These are phyloP conservation scores for Diorhabda carinulata DNA, from an alignment of 1,140 invertebrate species.

Conservation along the genomic window DNA sequence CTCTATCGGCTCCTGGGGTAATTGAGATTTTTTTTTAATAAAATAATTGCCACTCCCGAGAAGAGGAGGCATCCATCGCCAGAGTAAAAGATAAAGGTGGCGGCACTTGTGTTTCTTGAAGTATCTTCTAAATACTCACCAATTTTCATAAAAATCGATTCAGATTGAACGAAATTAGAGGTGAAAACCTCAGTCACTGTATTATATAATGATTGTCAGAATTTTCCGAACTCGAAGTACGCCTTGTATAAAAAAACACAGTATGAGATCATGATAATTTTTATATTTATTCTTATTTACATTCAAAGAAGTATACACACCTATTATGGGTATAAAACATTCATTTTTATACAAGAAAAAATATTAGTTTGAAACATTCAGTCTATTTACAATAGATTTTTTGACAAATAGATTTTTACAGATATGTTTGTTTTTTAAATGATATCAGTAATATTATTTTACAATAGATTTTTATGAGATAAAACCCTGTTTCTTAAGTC, in stretches of 20 bases:
- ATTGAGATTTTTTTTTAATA: too few species aligned
- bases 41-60: too few species aligned
- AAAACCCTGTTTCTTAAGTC: slow-evolving; percentile 13
- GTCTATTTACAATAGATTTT: slow-evolving; percentile 5
- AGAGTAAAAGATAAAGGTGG: too few species aligned
- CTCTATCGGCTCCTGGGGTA: too few species aligned
- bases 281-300: slow-evolving; percentile 20
- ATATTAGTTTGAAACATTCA: slow-evolving; percentile 1
- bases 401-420: slow-evolving; percentile 10
- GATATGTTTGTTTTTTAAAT: slow-evolving; percentile 11
- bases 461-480: slow-evolving; percentile 5
- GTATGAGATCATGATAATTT: slow-evolving; percentile 11
- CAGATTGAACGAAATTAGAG: too few species aligned
- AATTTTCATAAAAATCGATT: too few species aligned
- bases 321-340: slow-evolving; percentile 31
- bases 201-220: too few species aligned
- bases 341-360: slow-evolving; percentile 18
- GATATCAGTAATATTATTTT: background rate
- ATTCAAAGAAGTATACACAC: slow-evolving; percentile 18
- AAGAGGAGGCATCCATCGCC: too few species aligned
- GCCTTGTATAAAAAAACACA: background rate
- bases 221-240: too few species aligned
- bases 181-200: too few species aligned
- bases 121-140: too few species aligned
- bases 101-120: too few species aligned